Conservation (phyloP, 35 echinoderm and acorn worm genomes). For the Holothuria glaberrima region DNA sequence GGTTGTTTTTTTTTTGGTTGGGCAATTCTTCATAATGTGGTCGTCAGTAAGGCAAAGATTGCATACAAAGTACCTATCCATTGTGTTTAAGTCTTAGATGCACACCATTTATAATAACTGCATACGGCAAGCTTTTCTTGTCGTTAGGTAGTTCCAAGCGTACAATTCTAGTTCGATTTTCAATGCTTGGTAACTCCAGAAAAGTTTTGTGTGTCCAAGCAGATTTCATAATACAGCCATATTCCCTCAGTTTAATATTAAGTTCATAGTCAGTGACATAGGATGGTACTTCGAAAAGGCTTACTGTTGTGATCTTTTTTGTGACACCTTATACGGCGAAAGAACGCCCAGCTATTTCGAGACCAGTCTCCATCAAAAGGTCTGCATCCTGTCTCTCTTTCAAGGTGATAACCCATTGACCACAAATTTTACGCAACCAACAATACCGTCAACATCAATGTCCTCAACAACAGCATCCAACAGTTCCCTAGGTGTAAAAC, state of each 20-base stretch:
- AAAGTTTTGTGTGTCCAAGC: neutral
- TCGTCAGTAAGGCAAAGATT: neutral
- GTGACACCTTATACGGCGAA: neutral
- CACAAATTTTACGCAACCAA: neutral
- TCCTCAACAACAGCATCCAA: neutral
- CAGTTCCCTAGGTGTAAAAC: neutral
- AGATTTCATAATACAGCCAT: neutral
- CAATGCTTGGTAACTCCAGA: neutral
- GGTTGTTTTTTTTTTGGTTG: too few relatives aligned
- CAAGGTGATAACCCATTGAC: slow-evolving; percentile 5
- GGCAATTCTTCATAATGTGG: neutral
- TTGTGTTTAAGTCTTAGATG: slow-evolving; percentile 15
- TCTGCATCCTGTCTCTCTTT: neutral
- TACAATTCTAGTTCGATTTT: neutral
- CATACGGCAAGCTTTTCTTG: slow-evolving; percentile 6
- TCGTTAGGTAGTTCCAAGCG: neutral
- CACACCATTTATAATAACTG: neutral
- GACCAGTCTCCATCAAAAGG: neutral
- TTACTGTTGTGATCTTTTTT: neutral
- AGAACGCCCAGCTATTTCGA: neutral
- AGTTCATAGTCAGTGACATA: slow-evolving; percentile 4
- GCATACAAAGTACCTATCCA: neutral
- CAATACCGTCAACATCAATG: neutral
- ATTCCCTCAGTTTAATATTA: neutral
- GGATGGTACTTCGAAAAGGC: neutral